Evolutionary conservation across 2,888 invertebrate species (phyloP), one percentile per base, ranked within the genome.

Genomic region (Drosophila anomelani): DNA sequence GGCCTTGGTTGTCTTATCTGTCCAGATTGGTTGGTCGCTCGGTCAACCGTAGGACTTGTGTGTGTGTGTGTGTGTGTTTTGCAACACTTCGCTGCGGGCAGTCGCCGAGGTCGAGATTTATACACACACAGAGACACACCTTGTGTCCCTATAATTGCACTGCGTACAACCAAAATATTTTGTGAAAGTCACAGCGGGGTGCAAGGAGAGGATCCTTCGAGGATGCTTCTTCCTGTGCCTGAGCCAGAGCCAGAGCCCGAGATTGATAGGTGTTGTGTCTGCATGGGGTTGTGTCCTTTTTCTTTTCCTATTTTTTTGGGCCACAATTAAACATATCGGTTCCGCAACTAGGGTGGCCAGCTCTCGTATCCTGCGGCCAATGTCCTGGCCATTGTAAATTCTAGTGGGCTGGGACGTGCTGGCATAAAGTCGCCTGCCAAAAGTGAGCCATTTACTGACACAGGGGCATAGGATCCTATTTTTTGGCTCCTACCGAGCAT

Each of bases 111-210:
- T 36, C 44, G 43, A 39, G 23, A 17, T 85, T 85, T 55, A 79
- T 76, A 77, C 82, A 88, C 88, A 85, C 81, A 51, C 34, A 10
- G 15, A 34, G 13, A 9, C 34, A 23, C 36, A 83, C 81, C 81
- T 76, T 76, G 82, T 85, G 51, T 53, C 51, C 51, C 75, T 81
- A 85, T 85, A 78, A 84, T 76, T 81, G 83, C 89, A 87, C 88
- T 88, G 90, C 84, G 90, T 90, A 89, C 90, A 89, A 91, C 91
- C 91, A 91, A 91, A 91, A 91, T 91, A 91, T 91, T 91, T 91
- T 91, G 91, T 91, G 91, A 91, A 91, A 91, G 91, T 91, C 90
- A 26, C 91, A 90, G 91, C 92, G 53, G 63, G 62, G 60, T 26
- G 59, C 56, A 38, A 46, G 63, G 29, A 57, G 38, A 44, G 58